Evolutionary conservation across 1,140 invertebrate species (phyloP).

Genomic region (Whitmania pigra): DNA sequence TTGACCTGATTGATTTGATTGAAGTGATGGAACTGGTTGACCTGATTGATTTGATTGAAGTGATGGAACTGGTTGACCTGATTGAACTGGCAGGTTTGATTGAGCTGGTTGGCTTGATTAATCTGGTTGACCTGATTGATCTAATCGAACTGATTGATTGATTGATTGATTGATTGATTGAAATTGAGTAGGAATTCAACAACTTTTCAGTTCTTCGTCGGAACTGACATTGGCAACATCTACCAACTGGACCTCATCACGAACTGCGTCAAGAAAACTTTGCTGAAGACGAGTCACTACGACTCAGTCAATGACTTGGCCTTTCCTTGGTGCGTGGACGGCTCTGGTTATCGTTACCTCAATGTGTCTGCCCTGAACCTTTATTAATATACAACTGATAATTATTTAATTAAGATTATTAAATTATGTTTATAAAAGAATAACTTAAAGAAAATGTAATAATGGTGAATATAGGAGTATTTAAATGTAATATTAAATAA

Average conservation of each 20-base stretch:
- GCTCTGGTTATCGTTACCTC: constrained; percentile 50
- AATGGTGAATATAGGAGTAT: too few relatives aligned
- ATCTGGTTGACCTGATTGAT: not conserved
- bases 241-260: constrained; percentile 56
- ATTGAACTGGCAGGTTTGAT: not conserved
- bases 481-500: too few relatives aligned
- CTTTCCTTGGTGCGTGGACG: too few relatives aligned
- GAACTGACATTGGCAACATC: constrained; percentile 67
- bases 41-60: not conserved
- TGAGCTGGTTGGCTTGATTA: not conserved
- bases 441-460: too few relatives aligned
- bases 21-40: not conserved
- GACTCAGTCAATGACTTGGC: constrained; percentile 63
- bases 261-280: constrained; percentile 50
- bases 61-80: not conserved
- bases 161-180: too few relatives aligned
- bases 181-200: not conserved
- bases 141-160: too few relatives aligned
- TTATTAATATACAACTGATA: not conserved
- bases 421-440: too few relatives aligned
- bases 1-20: not conserved
- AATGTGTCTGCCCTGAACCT: not conserved
- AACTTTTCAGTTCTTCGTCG: constrained; percentile 47
- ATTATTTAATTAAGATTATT: too few relatives aligned
- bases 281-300: constrained; percentile 68